Evolutionary conservation across 2,797 vertebrate genomes (phyloP).

Genomic region (Ceryle rudis): DNA sequence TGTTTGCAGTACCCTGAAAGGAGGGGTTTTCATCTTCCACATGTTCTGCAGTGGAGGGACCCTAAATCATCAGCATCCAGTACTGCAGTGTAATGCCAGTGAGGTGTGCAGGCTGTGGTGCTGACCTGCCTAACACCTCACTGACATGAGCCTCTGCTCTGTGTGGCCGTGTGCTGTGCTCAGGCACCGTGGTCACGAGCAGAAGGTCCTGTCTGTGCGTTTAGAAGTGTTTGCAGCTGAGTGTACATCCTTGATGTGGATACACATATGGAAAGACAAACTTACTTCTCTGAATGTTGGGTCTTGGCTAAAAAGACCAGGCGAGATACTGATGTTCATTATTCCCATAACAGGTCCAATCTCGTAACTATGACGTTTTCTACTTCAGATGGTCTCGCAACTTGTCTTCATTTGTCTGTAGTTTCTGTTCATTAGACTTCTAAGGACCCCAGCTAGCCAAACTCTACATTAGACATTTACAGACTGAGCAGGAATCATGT

Average conservation of each 20-base stretch:
- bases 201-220: neutral
- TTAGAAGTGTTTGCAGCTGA: neutral
- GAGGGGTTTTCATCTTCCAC: neutral
- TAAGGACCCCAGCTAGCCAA: neutral
- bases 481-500: neutral
- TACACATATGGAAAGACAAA: neutral
- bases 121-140: neutral
- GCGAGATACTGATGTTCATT: neutral
- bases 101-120: neutral
- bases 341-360: neutral
- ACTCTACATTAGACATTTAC: neutral
- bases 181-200: neutral
- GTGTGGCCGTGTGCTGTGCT: too few relatives aligned
- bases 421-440: neutral
- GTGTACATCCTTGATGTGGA: accelerated
- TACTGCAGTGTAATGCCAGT: too few relatives aligned
- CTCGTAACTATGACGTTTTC: neutral
- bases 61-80: neutral
- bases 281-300: neutral
- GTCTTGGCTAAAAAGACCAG: neutral
- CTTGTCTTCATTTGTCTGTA: neutral
- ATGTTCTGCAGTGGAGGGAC: accelerated
- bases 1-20: neutral
- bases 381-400: neutral
- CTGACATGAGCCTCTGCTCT: neutral